Evolutionary conservation across 2,888 invertebrate species (phyloP), one percentile per base, ranked within the genome.

Genomic region (Acleris holmiana): DNA sequence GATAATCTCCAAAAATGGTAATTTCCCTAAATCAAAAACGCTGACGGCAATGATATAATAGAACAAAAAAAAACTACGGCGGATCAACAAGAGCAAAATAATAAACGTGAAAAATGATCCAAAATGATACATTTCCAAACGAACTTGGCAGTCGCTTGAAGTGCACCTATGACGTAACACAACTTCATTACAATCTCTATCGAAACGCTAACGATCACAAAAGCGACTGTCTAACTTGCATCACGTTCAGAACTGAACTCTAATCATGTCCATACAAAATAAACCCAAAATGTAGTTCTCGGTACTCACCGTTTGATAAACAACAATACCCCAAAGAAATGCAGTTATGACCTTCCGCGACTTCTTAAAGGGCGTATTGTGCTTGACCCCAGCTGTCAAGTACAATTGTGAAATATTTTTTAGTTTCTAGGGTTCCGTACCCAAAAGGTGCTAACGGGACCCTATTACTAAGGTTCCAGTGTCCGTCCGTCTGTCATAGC

Each of bases 361-460:
- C 47, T 58, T 18, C 23, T 55, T 18, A 64, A 61, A 64, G 58
- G 63, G 63, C 47, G 46, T 63, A 58, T 55, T 55, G 54, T 55
- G 17, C 41, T 58, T 64, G 63, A 64, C 63, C 63, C 35, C 62
- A 49, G n/a, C 63, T 64, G 63, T 64, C 63, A 63, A 51, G 40
- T 57, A 47, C 2, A 21, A 23, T 65, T 55, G 59, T 60, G 60
- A 55, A 65, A 54, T 65, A 10, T 55, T 44, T 59, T 47, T 56
- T 29, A 40, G 29, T 35, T 29, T 44, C 4, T 8, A 29, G 8
- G 29, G 29, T 29, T 29, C 2, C 29, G 8, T 29, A 29, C 8
- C 25, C n/a, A n/a, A n/a, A n/a, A n/a, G n/a, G 23, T 4, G 3
- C 25, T 8, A 29, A 29, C 2, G 29, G 29, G 29, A 8, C 8